Evolutionary conservation across 2,888 invertebrate species (phyloP).

Genomic region (Abrostola triplasia): DNA sequence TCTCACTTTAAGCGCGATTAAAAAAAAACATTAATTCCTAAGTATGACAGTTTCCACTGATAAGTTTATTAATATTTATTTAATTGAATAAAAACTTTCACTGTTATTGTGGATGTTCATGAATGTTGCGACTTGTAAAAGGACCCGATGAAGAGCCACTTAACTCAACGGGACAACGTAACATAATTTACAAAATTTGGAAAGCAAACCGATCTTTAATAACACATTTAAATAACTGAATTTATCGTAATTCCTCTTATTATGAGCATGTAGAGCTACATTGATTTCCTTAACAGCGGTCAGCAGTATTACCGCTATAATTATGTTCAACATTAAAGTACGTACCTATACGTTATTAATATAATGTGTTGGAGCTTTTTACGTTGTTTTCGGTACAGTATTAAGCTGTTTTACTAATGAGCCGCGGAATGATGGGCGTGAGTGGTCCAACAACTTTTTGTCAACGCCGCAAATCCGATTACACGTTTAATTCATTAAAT

Average conservation of each 20-base stretch:
- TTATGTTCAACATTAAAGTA: slow-evolving; percentile 21
- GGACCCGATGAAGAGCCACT: slow-evolving; percentile 21
- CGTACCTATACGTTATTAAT: slow-evolving; percentile 40
- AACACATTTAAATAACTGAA: slow-evolving; percentile 48
- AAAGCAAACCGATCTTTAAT: slow-evolving; percentile 33
- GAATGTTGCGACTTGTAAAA: not conserved
- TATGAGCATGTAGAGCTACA: slow-evolving; percentile 31
- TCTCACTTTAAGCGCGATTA: too few species aligned
- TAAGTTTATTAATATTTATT: too few species aligned
- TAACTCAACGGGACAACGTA: slow-evolving; percentile 8
- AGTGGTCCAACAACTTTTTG: slow-evolving; percentile 53
- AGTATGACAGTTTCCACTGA: too few species aligned
- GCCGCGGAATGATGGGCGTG: slow-evolving; percentile 46
- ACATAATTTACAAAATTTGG: slow-evolving; percentile 26
- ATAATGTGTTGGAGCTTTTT: slow-evolving; percentile 25
- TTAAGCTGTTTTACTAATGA: slow-evolving; percentile 49
- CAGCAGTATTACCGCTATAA: slow-evolving; percentile 36
- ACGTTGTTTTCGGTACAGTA: slow-evolving; percentile 32
- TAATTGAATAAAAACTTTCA: slow-evolving; percentile 2
- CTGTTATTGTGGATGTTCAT: slow-evolving; percentile 20
- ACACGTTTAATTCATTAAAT: slow-evolving; percentile 71
- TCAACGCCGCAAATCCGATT: slow-evolving; percentile 51
- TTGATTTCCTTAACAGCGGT: slow-evolving; percentile 49
- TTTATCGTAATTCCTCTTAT: slow-evolving; percentile 48
- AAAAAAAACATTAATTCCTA: too few species aligned